Evolutionary conservation across 2,797 vertebrate species (phyloP), one percentile per base, ranked within the genome.

Genomic region (Alauda arvensis): DNA sequence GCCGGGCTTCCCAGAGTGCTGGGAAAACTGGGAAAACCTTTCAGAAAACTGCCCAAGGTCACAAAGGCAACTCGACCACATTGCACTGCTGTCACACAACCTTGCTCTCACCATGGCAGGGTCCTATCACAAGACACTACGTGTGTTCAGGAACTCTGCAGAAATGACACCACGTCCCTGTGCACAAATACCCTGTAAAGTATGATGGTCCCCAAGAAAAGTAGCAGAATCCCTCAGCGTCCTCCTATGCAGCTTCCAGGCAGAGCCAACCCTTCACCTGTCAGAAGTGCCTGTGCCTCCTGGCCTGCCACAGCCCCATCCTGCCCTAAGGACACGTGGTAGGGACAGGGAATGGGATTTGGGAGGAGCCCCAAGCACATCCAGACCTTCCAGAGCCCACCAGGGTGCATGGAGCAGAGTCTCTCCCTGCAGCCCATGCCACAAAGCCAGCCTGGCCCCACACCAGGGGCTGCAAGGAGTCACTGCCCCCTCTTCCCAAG

Each of bases 321-420:
- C 55, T 31, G 40, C 29, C 65, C 20, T 1, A 1, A 60, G 24
- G 42, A 37, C n/a, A 17, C 17, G 2, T 18, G 23, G 25, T 5
- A 48, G 59, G 28, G n/a, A 55, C 0, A 1, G 21, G 28, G 25
- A 18, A 23, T 3, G 8, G 52, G 16, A 66, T 26, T 12, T 16
- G 48, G 49, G 26, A 76, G 21, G 4, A 71, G 28, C 6, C 31
- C 52, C 42, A 3, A 12, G 18, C 11, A 16, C 2, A 1, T 14
- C 12, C 28, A 43, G 31, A 14, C 18, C 33, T 43, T 26, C n/a
- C 77, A 14, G 53, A 57, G n/a, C 52, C 39, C 74, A 14, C 10
- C 2, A 0, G 59, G 11, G 19, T 8, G 6, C 12, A 6, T 0
- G 2, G 42, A 69, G 26, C 37, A 33, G 8, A 0, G 3, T 1